phyloP scores from a whole-genome alignment of 1,140 invertebrate genomes.

The Wiebesia pumilae region DNA sequence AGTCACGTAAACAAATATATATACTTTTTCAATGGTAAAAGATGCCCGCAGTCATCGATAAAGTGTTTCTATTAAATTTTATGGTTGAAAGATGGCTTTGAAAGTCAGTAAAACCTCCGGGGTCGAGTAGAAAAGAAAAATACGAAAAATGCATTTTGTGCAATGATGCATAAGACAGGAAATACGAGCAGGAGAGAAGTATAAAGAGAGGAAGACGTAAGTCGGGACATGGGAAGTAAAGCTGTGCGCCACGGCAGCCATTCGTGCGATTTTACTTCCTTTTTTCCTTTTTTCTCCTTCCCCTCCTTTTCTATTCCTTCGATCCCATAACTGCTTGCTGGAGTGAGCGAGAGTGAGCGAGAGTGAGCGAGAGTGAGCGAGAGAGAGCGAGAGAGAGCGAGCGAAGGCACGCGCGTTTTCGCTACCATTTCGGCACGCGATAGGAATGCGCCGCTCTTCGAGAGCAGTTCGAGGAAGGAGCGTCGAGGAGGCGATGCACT shows the following conservation, averaged over 20 bases:
- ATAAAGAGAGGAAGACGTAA: background rate
- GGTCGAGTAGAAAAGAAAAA: background rate
- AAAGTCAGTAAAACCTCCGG: background rate
- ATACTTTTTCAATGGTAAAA: background rate
- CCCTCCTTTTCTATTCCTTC: background rate
- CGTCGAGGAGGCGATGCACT: background rate
- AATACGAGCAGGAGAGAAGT: background rate
- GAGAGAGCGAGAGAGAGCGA: background rate
- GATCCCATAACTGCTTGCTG: background rate
- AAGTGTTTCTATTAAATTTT: background rate
- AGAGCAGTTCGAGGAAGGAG: slow-evolving; percentile 5
- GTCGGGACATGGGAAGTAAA: slow-evolving; percentile 18
- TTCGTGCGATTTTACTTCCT: slow-evolving; percentile 27
- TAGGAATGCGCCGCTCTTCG: slow-evolving; percentile 18
- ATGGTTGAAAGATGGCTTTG: background rate
- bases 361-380: background rate
- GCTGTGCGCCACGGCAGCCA: background rate
- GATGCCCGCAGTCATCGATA: background rate
- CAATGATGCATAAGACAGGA: background rate
- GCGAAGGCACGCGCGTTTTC: background rate
- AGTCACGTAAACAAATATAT: no score
- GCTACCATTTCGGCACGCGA: slow-evolving; percentile 28
- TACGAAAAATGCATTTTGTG: background rate
- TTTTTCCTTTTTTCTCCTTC: slow-evolving; percentile 20
- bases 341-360: background rate